phyloP scores from a whole-genome alignment of 1,140 invertebrate genomes.

The Atopsyche davidsoni region DNA sequence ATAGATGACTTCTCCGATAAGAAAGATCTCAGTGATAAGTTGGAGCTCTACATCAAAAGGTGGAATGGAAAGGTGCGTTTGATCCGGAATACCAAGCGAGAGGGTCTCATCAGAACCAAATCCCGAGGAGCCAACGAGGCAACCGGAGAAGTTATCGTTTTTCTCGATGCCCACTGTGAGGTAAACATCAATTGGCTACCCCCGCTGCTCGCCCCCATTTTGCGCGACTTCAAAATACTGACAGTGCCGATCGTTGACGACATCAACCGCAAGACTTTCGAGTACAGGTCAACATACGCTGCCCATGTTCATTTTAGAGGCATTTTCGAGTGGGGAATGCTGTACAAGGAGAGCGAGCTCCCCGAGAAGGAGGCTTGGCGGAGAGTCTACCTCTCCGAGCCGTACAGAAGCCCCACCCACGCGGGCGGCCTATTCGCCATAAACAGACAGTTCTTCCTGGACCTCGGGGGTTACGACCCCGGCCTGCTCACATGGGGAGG shows the following conservation, averaged over 20 bases:
- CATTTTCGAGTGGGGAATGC: slow-evolving; percentile 99
- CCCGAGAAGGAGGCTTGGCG: slow-evolving; percentile 71
- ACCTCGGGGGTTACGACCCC: slow-evolving; percentile 92
- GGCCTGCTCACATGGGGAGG: slow-evolving; percentile 91
- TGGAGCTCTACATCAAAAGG: slow-evolving; percentile 84
- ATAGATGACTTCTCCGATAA: slow-evolving; percentile 97
- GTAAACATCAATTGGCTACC: slow-evolving; percentile 96
- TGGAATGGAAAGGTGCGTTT: slow-evolving; percentile 86
- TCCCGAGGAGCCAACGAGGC: slow-evolving; percentile 91
- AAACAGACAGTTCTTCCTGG: slow-evolving; percentile 90
- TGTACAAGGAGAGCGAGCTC: slow-evolving; percentile 97
- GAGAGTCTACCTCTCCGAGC: slow-evolving; percentile 80
- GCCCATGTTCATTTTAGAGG: slow-evolving; percentile 75
- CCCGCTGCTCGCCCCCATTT: slow-evolving; percentile 90
- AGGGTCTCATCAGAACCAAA: slow-evolving; percentile 87
- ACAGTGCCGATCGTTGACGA: slow-evolving; percentile 98
- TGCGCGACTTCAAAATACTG: slow-evolving; percentile 83
- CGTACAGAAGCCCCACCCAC: slow-evolving; percentile 89
- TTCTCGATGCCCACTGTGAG: slow-evolving; percentile 91
- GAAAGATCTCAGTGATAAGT: slow-evolving; percentile 79
- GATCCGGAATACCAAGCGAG: slow-evolving; percentile 77
- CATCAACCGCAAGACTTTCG: slow-evolving; percentile 90
- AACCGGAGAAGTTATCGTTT: slow-evolving; percentile 93
- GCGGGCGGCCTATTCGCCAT: slow-evolving; percentile 97
- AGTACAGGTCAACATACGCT: slow-evolving; percentile 89